A percentile compares a stretch with the other conserved stretches of the same genome.
Conservation (phyloP, 2,888 invertebrate species). For the Gryllus longicercus region DNA sequence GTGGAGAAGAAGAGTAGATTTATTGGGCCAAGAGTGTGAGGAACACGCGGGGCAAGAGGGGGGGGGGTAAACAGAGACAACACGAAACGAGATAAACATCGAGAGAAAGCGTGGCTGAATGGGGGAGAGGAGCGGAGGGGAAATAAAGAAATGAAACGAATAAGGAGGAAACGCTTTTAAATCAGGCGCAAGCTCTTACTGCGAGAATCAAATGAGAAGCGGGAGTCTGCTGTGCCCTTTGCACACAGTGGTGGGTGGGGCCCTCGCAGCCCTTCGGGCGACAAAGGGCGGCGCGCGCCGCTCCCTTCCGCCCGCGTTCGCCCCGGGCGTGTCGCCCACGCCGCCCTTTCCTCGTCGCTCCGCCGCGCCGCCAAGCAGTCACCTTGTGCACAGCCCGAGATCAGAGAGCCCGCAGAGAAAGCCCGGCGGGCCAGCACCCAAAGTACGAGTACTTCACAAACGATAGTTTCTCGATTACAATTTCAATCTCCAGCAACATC, state of each 20-base stretch:
- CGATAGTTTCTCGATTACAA: too few species aligned
- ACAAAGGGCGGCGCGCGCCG: neutral
- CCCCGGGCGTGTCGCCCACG: too few species aligned
- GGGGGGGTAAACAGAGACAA: neutral
- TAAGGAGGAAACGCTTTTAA: conserved; percentile 17
- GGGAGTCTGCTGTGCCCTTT: neutral
- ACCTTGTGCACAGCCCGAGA: too few species aligned
- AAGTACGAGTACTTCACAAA: too few species aligned
- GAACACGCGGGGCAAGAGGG: neutral
- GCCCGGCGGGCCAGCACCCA: too few species aligned
- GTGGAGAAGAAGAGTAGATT: neutral
- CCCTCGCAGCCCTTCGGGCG: neutral
- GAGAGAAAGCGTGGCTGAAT: neutral
- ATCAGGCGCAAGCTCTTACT: neutral
- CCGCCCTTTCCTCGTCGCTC: too few species aligned
- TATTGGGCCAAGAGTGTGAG: neutral
- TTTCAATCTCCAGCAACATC: too few species aligned
- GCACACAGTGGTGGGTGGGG: neutral
- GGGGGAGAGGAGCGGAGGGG: neutral
- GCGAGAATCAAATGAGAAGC: neutral
- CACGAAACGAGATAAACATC: neutral
- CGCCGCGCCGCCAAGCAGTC: too few species aligned
- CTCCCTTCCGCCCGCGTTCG: too few species aligned
- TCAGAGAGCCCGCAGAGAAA: too few species aligned
- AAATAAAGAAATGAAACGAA: conserved; percentile 1